Evolutionary conservation across 2,113 vertebrate species (phyloP).

Genomic region (Ovis aries): ARS-UI_Ramb_v3.0 NC_056056.1:165942501-165943000

Average conservation of each 20-base stretch:
- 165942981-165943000: not conserved
- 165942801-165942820: conserved; percentile 87
- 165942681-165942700: conserved; percentile 81
- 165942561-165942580: conserved; percentile 85
- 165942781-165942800: conserved; percentile 88
- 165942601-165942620: conserved; percentile 82
- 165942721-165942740: conserved; percentile 88
- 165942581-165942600: conserved; percentile 83
- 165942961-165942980: conserved; percentile 7
- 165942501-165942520: conserved; percentile 84
- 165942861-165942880: conserved; percentile 82
- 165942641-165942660: conserved; percentile 73
- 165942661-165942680: conserved; percentile 84
- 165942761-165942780: conserved; percentile 86
- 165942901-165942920: conserved; percentile 60
- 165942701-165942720: conserved; percentile 85
- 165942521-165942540: conserved; percentile 86
- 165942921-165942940: conserved; percentile 81
- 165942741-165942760: conserved; percentile 86
- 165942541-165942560: conserved; percentile 85
- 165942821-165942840: conserved; percentile 86
- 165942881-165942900: conserved; percentile 83
- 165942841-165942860: conserved; percentile 85
- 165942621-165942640: conserved; percentile 81
- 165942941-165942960: conserved; percentile 78